Evolutionary conservation across 2,888 invertebrate species (phyloP), one percentile per base, ranked within the genome.

Genomic region (Drosophila gaucha): DNA sequence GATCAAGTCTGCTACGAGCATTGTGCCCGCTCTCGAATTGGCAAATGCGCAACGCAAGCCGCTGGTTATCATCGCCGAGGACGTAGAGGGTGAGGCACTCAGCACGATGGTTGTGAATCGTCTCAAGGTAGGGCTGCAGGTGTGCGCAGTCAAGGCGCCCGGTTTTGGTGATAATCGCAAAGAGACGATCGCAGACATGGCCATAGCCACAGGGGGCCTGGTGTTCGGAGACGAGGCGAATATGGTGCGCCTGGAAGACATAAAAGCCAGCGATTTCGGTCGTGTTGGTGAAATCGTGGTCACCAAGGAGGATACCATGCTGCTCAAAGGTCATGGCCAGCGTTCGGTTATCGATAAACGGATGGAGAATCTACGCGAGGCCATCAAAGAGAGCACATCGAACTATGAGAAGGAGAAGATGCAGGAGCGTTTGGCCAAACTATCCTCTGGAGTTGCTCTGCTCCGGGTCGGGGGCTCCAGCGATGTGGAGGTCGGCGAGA

Each of bases 81-180:
- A 98, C 92, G 94, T 98, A 51, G 98, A 98, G 91, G 97, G 98
- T 30, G 98, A 98, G 91, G 98, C 98, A 0, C 92, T 98, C 16
- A 97, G 96, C 50, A 97, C 98, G 2, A 93, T 98, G 56, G 98
- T 98, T 28, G 95, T 98, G 2, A 98, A 98, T 91, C 94, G 96
- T 93, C 91, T 97, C 38, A 97, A 97, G 92, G 97, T 97, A 79
- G 97, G 97, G 1, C 94, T 98, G 4, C 97, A 98, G 92, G 96
- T 98, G 1, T 97, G 96, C 54, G 98, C 98, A 16, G 97, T 98
- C 0, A 98, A 98, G 90, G 97, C 98, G 1, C 98, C 98, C 62
- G 98, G 98, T 1, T 98, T 98, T 89, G 98, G 98, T 52, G 98
- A 98, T 90, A 98, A 98, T 91, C 94, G 98, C 52, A 98, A 97